Evolutionary conservation across 2,888 invertebrate species (phyloP), one percentile per base, ranked within the genome.

Genomic region (Nomada fucata): DNA sequence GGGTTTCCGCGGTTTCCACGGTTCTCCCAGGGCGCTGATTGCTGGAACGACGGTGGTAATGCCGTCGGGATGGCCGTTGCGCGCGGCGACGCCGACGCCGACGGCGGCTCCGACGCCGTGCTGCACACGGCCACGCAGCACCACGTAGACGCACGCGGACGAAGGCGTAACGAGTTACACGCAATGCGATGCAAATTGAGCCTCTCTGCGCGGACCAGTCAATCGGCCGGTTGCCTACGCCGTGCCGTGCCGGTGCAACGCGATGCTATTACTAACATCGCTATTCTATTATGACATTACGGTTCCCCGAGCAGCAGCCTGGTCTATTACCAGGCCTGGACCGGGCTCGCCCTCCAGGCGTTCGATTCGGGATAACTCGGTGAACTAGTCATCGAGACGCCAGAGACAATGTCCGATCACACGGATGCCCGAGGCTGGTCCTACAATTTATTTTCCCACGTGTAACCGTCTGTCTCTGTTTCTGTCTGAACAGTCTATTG

Each of bases 271-370:
- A 92, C 93, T 93, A 93, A 93, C 93, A 92, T 93, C 92, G 92
- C 93, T 93, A 93, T 93, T 92, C 92, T 90, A 93, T 93, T 93
- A 93, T 92, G 90, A 92, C 88, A 93, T 92, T 93, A 93, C 90
- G 90, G 84, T 90, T 90, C 89, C 89, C 89, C 87, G 90, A 89
- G 88, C 88, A 86, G 84, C 88, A 77, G 87, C 85, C 70, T 82
- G 63, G 82, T 36, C 83, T 73, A 87, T 86, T 87, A 86, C 76
- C 55, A 47, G 15, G 47, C 47, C 47, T 47, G 53, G 65, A 13
- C 90, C 89, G 53, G 65, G 11, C 90, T 90, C 90, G 90, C 91
- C 91, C 92, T 91, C 87, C 91, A 90, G 91, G 92, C 93, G 88
- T 89, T 92, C 93, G 92, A 93, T 93, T 92, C 92, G 77, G 75